A percentile compares a stretch with the other conserved stretches of the same genome.
Conservation (phyloP, 2,113 vertebrate species). For the Ctenomys sociabilis region DNA sequence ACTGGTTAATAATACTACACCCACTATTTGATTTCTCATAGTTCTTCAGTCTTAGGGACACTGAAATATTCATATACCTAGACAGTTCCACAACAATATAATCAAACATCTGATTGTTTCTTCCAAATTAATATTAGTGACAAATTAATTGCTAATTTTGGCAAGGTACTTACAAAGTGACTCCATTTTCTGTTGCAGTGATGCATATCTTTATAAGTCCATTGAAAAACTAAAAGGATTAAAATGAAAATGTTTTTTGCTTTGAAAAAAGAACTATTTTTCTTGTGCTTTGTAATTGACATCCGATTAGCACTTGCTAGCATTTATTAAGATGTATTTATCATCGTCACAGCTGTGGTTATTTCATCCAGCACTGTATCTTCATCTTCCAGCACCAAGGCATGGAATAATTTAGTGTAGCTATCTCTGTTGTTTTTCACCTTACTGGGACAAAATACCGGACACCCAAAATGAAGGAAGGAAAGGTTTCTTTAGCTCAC, state of each 20-base stretch:
- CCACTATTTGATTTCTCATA: neutral
- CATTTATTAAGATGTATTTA: neutral
- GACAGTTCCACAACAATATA: neutral
- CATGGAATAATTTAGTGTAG: slow-evolving; percentile 20
- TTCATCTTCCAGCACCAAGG: neutral
- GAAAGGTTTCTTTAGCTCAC: too few species aligned
- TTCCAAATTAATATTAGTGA: slow-evolving; percentile 41
- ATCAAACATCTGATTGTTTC: neutral
- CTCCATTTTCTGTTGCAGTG: neutral
- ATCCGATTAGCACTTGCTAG: slow-evolving; percentile 13
- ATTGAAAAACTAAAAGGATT: slow-evolving; percentile 10
- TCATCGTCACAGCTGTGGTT: neutral
- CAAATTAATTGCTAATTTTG: slow-evolving; percentile 50
- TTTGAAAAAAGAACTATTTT: slow-evolving; percentile 65
- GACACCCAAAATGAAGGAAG: too few species aligned
- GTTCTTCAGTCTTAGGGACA: neutral
- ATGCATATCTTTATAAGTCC: slow-evolving; percentile 35
- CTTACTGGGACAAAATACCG: too few species aligned
- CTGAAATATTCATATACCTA: neutral
- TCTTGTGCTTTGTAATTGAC: neutral
- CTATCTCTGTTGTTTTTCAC: too few species aligned
- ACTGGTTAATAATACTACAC: slow-evolving; percentile 32
- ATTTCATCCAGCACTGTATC: neutral
- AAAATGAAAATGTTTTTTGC: slow-evolving; percentile 41
- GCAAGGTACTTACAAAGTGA: slow-evolving; percentile 30